Conservation (phyloP, 2,888 invertebrate species). For the Cremastobaeus sp. region DNA sequence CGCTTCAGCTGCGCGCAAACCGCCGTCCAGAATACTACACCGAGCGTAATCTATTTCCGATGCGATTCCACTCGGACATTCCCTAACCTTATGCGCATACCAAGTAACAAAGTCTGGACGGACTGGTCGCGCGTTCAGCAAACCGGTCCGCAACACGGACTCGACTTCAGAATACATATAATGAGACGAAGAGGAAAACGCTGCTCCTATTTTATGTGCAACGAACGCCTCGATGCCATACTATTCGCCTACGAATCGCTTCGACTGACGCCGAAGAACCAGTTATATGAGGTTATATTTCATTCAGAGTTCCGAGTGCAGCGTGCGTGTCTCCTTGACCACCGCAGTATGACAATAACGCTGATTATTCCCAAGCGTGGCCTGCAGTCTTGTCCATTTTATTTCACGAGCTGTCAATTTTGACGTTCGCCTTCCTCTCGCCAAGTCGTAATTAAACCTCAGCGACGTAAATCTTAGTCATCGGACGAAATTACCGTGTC, state of each 20-base stretch:
- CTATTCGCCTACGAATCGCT: conserved; percentile 34
- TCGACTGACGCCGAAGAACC: conserved; percentile 27
- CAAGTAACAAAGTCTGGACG: conserved; percentile 46
- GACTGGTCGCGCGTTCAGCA: conserved; percentile 53
- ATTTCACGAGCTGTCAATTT: too few relatives aligned
- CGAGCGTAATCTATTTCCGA: conserved; percentile 51
- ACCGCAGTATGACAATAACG: conserved; percentile 37
- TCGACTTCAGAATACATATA: conserved; percentile 33
- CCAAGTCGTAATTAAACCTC: too few relatives aligned
- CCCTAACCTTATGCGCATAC: conserved; percentile 54
- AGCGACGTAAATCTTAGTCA: too few relatives aligned
- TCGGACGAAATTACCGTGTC: too few relatives aligned
- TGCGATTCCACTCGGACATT: conserved; percentile 50
- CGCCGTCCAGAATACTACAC: conserved; percentile 35
- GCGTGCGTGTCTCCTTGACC: conserved; percentile 30
- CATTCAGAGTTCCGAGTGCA: conserved; percentile 36
- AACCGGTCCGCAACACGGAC: conserved; percentile 48
- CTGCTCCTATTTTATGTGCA: conserved; percentile 58
- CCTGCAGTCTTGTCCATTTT: conserved; percentile 23
- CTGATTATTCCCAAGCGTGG: conserved; percentile 32
- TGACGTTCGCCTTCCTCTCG: too few relatives aligned
- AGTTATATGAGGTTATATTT: conserved; percentile 51
- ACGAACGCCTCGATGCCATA: conserved; percentile 48
- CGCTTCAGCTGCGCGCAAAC: neutral
- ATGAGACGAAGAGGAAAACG: conserved; percentile 54